Evolutionary conservation across 1,140 invertebrate species (phyloP).

Genomic region (Drosophila rhopaloa): DNA sequence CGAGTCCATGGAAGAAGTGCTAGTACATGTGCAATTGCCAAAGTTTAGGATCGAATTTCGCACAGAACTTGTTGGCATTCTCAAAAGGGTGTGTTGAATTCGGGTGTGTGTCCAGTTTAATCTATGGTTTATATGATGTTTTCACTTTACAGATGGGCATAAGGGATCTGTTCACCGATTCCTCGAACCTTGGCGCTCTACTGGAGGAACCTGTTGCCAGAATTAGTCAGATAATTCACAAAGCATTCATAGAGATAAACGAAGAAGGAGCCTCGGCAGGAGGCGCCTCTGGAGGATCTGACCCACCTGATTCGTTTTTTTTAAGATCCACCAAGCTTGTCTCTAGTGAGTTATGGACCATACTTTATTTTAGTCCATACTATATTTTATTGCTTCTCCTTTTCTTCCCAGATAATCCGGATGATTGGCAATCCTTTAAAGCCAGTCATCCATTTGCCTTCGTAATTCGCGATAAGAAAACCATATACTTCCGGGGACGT

Average conservation of each 20-base stretch:
- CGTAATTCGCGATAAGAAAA: neutral
- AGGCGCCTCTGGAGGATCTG: neutral
- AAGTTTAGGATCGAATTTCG: neutral
- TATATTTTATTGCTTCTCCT: neutral
- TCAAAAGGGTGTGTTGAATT: neutral
- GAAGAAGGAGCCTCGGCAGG: neutral
- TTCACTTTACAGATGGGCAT: neutral
- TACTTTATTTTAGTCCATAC: neutral
- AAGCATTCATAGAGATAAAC: neutral
- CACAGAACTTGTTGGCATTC: neutral
- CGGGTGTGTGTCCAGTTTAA: neutral
- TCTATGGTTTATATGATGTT: neutral
- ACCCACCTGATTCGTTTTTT: too few species aligned
- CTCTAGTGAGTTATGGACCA: neutral
- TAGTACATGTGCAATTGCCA: neutral
- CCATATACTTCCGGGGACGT: neutral
- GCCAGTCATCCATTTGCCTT: neutral
- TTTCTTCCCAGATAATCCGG: neutral
- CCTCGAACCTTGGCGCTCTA: neutral
- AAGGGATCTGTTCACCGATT: neutral
- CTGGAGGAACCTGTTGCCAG: neutral
- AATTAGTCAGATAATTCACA: neutral
- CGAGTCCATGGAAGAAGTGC: neutral
- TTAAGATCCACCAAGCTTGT: too few species aligned
- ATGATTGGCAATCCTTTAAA: neutral